These are phyloP conservation scores for Heteropelma amictum DNA, from an alignment of 2,888 invertebrate genomes.

Conservation along the genomic window DNA sequence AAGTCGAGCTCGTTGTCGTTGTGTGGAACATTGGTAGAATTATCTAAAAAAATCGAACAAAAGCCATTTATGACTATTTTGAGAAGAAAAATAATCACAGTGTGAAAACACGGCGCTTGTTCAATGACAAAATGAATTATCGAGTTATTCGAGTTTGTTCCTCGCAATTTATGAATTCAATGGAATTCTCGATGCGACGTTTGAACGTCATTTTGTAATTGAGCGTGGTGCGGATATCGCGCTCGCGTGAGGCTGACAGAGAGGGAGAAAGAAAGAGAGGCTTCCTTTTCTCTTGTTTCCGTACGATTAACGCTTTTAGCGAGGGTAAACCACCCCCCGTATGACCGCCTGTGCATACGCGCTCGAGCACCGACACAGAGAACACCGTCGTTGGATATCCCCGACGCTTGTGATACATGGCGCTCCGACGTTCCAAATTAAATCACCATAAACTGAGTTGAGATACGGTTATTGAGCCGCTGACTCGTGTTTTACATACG, in stretches of 20 bases:
- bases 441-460: conserved; percentile 69
- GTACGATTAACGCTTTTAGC: conserved; percentile 45
- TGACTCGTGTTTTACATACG: conserved; percentile 14
- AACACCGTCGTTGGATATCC: not conserved
- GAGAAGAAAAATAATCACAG: too few relatives aligned
- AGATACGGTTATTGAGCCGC: conserved; percentile 53
- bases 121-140: too few relatives aligned
- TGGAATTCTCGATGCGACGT: not conserved
- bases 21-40: too few relatives aligned
- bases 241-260: too few relatives aligned
- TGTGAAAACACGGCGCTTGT: too few relatives aligned
- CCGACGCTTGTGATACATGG: conserved; percentile 46
- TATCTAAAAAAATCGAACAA: too few relatives aligned
- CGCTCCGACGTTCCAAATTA: conserved; percentile 67
- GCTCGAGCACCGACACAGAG: not conserved
- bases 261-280: too few relatives aligned
- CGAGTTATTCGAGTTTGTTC: not conserved
- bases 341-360: not conserved
- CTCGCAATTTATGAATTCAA: conserved; percentile 12
- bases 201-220: conserved; percentile 29
- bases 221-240: conserved; percentile 37
- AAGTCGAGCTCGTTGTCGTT: too few relatives aligned
- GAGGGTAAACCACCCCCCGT: not conserved
- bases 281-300: conserved; percentile 48
- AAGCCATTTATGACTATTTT: too few relatives aligned